A percentile compares a stretch with the other conserved stretches of the same genome.
phyloP scores from a whole-genome alignment of 2,888 invertebrate genomes.

The Linhomoeus sp. region DNA sequence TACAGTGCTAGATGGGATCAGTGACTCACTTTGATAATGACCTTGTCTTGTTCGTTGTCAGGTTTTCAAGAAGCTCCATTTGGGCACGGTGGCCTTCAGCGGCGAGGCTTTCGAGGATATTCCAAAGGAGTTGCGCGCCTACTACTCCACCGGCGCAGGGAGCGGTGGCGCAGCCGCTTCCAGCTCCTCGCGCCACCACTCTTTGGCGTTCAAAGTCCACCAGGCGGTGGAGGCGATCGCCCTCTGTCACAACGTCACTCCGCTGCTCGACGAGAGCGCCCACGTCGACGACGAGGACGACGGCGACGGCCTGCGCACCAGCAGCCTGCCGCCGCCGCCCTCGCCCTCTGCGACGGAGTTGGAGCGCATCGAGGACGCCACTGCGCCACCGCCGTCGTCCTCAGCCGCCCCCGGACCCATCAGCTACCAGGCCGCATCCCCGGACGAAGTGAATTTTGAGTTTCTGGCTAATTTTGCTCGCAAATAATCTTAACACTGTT shows the following conservation, averaged over 20 bases:
- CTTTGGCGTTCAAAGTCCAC: background rate
- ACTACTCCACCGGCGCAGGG: background rate
- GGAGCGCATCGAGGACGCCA: too few species aligned
- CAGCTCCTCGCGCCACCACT: too few species aligned
- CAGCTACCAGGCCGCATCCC: conserved; percentile 51
- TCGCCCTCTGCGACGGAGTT: too few species aligned
- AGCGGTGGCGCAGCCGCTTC: too few species aligned
- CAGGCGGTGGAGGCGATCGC: conserved; percentile 82
- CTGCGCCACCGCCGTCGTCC: too few species aligned
- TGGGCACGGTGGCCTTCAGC: conserved; percentile 77
- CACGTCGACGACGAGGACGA: conserved; percentile 17
- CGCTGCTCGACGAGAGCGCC: conserved; percentile 52
- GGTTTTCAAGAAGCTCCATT: conserved; percentile 72
- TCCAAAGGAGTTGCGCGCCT: background rate
- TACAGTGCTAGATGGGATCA: conserved; percentile 10
- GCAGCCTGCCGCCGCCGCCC: too few species aligned
- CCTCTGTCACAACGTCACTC: conserved; percentile 95
- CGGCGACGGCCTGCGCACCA: too few species aligned
- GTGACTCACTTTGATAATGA: background rate
- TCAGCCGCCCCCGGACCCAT: conserved; percentile 9
- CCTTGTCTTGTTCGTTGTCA: conserved; percentile 10
- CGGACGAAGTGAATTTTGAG: conserved; percentile 41
- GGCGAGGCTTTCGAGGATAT: conserved; percentile 63
- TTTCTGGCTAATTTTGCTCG: background rate
- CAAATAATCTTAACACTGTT: too few species aligned